phyloP scores from a whole-genome alignment of 2,113 vertebrate genomes.

The Upupa epops region DNA sequence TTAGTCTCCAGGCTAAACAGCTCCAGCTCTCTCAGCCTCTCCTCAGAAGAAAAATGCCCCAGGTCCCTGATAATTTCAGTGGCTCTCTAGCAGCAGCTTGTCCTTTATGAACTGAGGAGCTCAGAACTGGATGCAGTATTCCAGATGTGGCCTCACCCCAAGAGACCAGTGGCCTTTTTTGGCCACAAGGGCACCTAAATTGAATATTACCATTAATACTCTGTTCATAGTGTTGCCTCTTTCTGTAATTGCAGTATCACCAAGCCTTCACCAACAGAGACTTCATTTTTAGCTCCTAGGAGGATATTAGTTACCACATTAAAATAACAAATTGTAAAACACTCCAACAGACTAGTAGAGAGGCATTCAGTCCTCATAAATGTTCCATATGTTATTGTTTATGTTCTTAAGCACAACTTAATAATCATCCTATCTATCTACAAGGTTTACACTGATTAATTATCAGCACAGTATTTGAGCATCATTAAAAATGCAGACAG shows the following conservation, averaged over 20 bases:
- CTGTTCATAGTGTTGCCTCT: not conserved
- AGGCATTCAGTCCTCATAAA: not conserved
- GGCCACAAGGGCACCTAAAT: not conserved
- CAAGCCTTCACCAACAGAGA: not conserved
- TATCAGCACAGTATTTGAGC: not conserved
- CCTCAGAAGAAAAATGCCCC: too few species aligned
- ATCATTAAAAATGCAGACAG: not conserved
- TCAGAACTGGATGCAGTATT: too few species aligned
- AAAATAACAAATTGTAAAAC: not conserved
- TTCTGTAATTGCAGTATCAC: not conserved
- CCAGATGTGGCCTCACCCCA: too few species aligned
- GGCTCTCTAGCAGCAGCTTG: too few species aligned
- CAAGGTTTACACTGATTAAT: not conserved
- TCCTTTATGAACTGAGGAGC: too few species aligned
- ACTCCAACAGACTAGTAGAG: not conserved
- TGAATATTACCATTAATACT: not conserved
- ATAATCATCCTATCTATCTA: not conserved
- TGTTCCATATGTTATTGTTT: not conserved
- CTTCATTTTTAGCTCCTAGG: not conserved
- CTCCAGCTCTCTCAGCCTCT: too few species aligned
- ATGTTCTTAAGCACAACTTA: not conserved
- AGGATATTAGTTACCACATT: constrained; percentile 2
- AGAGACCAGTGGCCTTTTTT: too few species aligned
- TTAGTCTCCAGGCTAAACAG: too few species aligned
- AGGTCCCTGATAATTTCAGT: too few species aligned